These are phyloP conservation scores for Anarrhichthys ocellatus DNA, from an alignment of 2,113 vertebrate species.

Conservation along the genomic window DNA sequence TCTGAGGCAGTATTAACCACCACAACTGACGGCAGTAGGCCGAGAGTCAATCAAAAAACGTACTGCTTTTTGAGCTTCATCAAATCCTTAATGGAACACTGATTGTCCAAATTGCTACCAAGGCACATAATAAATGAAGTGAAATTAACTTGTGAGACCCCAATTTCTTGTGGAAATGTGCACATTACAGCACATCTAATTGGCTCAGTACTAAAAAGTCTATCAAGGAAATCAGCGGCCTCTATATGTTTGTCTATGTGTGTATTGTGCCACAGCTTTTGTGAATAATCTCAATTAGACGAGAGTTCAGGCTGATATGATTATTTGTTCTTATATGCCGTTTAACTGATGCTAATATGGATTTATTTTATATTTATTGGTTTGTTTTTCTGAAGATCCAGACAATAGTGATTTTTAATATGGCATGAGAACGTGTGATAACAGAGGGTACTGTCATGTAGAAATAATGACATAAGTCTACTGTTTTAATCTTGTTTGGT, in stretches of 20 bases:
- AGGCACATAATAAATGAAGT: slow-evolving; percentile 4
- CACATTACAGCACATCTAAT: slow-evolving; percentile 3
- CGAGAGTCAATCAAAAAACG: slow-evolving; percentile 11
- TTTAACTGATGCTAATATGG: not conserved
- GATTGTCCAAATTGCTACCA: slow-evolving; percentile 9
- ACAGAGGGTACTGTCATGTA: not conserved
- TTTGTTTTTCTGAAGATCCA: not conserved
- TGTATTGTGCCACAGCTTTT: not conserved
- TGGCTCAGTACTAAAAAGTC: not conserved
- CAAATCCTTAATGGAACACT: slow-evolving; percentile 1
- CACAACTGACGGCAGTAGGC: not conserved
- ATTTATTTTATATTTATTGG: not conserved
- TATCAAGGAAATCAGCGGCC: not conserved
- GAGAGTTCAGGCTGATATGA: not conserved
- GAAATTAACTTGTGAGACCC: slow-evolving; percentile 20
- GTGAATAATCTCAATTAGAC: not conserved
- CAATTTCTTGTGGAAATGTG: slow-evolving; percentile 19
- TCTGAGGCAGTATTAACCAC: not conserved
- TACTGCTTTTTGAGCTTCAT: not conserved
- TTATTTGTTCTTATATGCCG: not conserved
- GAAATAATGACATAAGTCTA: not conserved
- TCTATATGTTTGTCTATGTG: not conserved
- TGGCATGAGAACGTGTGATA: not conserved
- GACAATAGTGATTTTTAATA: not conserved
- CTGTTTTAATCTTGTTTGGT: not conserved